Evolutionary conservation across 2,888 invertebrate genomes (phyloP).

Genomic region (Shargacucullia verbasci): DNA sequence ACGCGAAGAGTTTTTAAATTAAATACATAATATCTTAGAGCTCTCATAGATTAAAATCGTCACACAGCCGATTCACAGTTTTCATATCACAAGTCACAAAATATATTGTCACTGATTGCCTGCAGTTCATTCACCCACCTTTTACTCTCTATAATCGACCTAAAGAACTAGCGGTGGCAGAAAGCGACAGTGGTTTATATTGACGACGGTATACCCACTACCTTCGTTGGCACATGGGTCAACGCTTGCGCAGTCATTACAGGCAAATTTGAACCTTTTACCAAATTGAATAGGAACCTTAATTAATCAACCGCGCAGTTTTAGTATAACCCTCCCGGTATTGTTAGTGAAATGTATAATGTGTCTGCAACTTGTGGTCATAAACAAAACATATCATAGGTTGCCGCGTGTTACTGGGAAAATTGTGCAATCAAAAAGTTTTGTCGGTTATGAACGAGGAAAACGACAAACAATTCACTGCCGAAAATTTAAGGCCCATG

Average conservation of each 20-base stretch:
- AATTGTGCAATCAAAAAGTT: conserved; percentile 70
- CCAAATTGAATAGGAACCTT: conserved; percentile 50
- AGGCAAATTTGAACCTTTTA: conserved; percentile 72
- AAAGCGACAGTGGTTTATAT: conserved; percentile 87
- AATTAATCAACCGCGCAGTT: conserved; percentile 31
- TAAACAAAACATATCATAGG: conserved; percentile 64
- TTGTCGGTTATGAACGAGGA: conserved; percentile 59
- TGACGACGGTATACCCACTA: conserved; percentile 83
- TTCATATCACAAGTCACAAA: conserved; percentile 66
- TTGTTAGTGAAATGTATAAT: conserved; percentile 64
- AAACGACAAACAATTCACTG: conserved; percentile 46
- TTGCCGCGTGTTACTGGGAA: conserved; percentile 75
- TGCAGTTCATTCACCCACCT: conserved; percentile 82
- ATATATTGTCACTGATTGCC: conserved; percentile 65
- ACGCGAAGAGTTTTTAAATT: conserved; percentile 1
- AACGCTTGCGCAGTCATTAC: conserved; percentile 54
- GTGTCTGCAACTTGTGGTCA: conserved; percentile 51
- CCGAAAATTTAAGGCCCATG: not conserved
- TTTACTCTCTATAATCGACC: conserved; percentile 81
- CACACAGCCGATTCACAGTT: conserved; percentile 38
- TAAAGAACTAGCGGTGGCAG: conserved; percentile 83
- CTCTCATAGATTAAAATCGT: conserved; percentile 42
- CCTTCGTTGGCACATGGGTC: conserved; percentile 74
- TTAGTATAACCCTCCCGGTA: conserved; percentile 54
- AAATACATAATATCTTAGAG: not conserved